Evolutionary conservation across 2,888 invertebrate genomes (phyloP).

Genomic region (Nezara viridula): DNA sequence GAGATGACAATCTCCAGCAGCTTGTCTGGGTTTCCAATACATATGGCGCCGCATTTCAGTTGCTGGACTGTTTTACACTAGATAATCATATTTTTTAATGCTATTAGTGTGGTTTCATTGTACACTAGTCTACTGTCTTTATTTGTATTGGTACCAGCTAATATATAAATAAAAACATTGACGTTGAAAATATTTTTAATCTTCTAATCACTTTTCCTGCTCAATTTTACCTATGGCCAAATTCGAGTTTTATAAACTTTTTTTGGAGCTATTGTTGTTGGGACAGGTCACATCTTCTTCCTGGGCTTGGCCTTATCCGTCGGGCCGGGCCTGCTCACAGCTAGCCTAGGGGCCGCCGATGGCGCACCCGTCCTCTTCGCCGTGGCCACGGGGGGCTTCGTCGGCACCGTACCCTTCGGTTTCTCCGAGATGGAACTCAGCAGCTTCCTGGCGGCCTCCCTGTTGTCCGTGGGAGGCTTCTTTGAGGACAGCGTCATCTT

Average conservation of each 20-base stretch:
- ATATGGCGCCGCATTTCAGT: no score
- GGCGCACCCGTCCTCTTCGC: background rate
- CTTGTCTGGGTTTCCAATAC: no score
- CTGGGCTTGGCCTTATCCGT: background rate
- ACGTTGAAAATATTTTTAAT: slow-evolving; percentile 40
- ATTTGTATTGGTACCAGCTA: background rate
- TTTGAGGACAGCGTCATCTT: slow-evolving; percentile 27
- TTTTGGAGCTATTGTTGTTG: background rate
- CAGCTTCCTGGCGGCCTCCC: background rate
- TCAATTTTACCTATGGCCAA: slow-evolving; percentile 16
- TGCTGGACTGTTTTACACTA: no score
- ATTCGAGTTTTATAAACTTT: slow-evolving; percentile 7
- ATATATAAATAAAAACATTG: background rate
- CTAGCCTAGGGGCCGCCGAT: background rate
- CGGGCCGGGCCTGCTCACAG: background rate
- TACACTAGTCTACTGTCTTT: background rate
- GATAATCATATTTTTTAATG: no score
- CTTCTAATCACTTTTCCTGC: background rate
- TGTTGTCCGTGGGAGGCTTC: background rate
- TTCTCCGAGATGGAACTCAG: background rate
- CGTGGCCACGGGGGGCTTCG: background rate
- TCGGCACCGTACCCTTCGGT: background rate
- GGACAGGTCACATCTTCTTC: slow-evolving; percentile 15
- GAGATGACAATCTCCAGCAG: no score
- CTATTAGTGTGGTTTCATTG: no score